phyloP scores from a whole-genome alignment of 2,888 invertebrate genomes.

The Cerastis leucographa region DNA sequence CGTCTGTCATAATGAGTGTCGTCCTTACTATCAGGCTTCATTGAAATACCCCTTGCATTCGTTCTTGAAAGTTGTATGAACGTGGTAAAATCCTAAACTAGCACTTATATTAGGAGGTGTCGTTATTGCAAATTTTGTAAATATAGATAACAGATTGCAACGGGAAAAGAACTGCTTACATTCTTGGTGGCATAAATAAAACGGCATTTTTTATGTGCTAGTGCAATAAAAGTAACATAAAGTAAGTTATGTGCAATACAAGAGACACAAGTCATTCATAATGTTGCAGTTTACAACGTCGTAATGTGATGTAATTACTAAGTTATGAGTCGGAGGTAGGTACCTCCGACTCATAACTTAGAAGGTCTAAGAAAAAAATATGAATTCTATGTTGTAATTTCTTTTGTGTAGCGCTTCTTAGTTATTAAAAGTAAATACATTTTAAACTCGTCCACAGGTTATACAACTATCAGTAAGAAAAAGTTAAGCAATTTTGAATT shows the following conservation, averaged over 20 bases:
- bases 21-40: slow-evolving; percentile 56
- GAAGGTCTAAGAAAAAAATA: neutral
- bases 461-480: neutral
- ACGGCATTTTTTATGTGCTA: slow-evolving; percentile 27
- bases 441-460: neutral
- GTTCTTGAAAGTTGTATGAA: slow-evolving; percentile 25
- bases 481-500: neutral
- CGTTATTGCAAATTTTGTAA: slow-evolving; percentile 7
- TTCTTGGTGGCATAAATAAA: slow-evolving; percentile 43
- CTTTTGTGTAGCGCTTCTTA: neutral
- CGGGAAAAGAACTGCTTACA: neutral
- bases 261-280: slow-evolving; percentile 30
- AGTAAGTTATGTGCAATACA: slow-evolving; percentile 16
- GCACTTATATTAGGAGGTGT: slow-evolving; percentile 9
- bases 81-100: neutral
- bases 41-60: slow-evolving; percentile 50
- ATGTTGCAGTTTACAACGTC: slow-evolving; percentile 27
- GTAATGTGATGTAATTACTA: slow-evolving; percentile 40
- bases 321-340: slow-evolving; percentile 7
- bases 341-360: too few relatives aligned
- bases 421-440: neutral
- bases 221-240: slow-evolving; percentile 38
- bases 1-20: slow-evolving; percentile 63
- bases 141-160: neutral
- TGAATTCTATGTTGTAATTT: neutral